Evolutionary conservation across 2,113 vertebrate genomes (phyloP).

Genomic region (Motacilla tschutschensis): DNA sequence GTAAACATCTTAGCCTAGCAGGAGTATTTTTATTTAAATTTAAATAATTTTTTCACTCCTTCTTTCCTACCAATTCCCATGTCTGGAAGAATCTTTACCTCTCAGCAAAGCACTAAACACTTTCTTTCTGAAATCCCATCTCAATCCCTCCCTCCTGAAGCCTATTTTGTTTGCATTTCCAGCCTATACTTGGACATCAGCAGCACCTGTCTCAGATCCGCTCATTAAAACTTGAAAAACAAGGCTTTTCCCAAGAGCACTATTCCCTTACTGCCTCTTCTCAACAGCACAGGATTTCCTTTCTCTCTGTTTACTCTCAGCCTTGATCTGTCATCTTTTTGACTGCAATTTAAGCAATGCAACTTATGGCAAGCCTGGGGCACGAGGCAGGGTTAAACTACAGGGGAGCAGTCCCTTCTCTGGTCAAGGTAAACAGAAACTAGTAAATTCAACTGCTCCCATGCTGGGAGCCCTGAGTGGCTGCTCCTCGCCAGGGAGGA

Average conservation of each 20-base stretch:
- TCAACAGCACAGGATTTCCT: not conserved
- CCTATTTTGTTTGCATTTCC: not conserved
- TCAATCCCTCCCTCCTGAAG: not conserved
- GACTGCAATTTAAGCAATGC: not conserved
- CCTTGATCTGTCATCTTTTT: not conserved
- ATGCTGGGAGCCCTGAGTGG: not conserved
- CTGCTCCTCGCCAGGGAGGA: not conserved
- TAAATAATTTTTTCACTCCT: not conserved
- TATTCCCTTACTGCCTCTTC: not conserved
- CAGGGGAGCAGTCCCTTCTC: not conserved
- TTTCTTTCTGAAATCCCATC: not conserved
- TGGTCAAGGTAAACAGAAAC: not conserved
- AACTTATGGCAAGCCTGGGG: not conserved
- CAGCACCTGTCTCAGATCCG: not conserved
- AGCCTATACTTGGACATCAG: not conserved
- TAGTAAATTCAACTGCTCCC: not conserved
- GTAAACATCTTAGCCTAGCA: not conserved
- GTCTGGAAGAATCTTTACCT: not conserved
- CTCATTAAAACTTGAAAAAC: constrained; percentile 15
- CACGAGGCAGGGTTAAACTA: rapidly evolving
- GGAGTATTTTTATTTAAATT: not conserved
- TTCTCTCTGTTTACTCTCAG: not conserved
- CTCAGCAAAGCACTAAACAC: not conserved
- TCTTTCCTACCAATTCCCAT: not conserved
- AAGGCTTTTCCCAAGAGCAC: not conserved